A percentile compares a stretch with the other conserved stretches of the same genome.
phyloP scores from a whole-genome alignment of 1,140 invertebrate species.

The Mactra quadrangularis region DNA sequence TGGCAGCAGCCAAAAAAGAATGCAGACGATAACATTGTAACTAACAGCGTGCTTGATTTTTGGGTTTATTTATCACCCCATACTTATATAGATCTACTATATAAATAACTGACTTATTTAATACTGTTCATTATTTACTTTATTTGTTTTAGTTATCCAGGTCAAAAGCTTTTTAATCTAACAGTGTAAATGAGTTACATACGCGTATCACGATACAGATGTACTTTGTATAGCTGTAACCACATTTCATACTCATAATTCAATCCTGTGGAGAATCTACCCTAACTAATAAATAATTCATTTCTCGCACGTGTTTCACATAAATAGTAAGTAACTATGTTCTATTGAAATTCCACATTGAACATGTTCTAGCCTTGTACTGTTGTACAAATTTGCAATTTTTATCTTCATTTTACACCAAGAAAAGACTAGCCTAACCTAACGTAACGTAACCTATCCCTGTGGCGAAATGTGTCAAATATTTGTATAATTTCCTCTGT shows the following conservation, averaged over 20 bases:
- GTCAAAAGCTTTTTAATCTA: too few relatives aligned
- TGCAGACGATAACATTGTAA: neutral
- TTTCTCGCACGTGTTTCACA: neutral
- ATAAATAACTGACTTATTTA: neutral
- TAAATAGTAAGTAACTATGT: neutral
- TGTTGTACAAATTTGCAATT: neutral
- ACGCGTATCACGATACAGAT: too few relatives aligned
- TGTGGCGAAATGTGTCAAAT: conserved; percentile 13
- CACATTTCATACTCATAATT: too few relatives aligned
- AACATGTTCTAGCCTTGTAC: neutral
- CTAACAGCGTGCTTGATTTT: neutral
- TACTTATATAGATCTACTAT: neutral
- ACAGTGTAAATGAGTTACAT: too few relatives aligned
- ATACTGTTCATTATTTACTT: neutral
- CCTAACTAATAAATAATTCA: neutral
- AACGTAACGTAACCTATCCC: neutral
- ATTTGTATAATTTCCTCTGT: conserved; percentile 2
- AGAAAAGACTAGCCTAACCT: neutral
- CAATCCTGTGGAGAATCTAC: too few relatives aligned
- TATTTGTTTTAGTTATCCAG: too few relatives aligned
- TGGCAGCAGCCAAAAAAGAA: neutral
- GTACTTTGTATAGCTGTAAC: too few relatives aligned
- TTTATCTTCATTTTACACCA: neutral
- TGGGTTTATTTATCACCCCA: neutral
- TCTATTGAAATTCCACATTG: neutral